Percentiles rank a stretch among this genome's conserved stretches.
Conservation (phyloP, 1,140 invertebrate species). For the Melipona quadrifasciata region DNA sequence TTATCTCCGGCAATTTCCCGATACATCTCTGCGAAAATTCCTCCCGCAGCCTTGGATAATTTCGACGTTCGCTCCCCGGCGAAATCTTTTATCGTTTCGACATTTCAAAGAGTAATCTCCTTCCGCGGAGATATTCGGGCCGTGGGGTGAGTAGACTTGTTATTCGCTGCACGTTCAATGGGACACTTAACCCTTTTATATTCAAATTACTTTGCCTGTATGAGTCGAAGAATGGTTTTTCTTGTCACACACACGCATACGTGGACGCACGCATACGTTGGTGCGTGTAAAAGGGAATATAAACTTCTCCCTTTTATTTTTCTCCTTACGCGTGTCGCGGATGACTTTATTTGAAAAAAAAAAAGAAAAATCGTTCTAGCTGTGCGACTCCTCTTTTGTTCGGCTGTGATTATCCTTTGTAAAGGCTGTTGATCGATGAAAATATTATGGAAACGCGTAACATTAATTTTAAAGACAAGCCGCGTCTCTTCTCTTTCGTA, state of each 20-base stretch:
- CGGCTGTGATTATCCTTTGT: neutral
- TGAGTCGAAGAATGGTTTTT: constrained; percentile 24
- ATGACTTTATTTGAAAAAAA: neutral
- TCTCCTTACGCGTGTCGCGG: neutral
- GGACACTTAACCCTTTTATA: constrained; percentile 51
- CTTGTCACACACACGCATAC: neutral
- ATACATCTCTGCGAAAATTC: neutral
- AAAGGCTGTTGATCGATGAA: neutral
- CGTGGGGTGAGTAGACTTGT: constrained; percentile 25
- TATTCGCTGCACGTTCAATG: constrained; percentile 46
- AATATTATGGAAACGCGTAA: neutral
- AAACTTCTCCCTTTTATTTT: neutral
- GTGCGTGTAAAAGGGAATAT: neutral
- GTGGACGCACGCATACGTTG: neutral
- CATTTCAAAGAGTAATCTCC: constrained; percentile 30
- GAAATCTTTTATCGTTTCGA: constrained; percentile 10
- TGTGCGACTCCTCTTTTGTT: neutral
- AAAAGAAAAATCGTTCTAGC: neutral
- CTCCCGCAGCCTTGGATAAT: neutral
- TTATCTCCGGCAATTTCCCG: neutral
- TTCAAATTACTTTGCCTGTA: constrained; percentile 45
- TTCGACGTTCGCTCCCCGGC: neutral
- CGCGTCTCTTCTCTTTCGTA: neutral
- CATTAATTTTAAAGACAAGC: neutral
- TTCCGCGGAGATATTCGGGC: constrained; percentile 41